Base-by-base conservation (phyloP, 2,113 vertebrate genomes). In the Probosciger aterrimus region DNA sequence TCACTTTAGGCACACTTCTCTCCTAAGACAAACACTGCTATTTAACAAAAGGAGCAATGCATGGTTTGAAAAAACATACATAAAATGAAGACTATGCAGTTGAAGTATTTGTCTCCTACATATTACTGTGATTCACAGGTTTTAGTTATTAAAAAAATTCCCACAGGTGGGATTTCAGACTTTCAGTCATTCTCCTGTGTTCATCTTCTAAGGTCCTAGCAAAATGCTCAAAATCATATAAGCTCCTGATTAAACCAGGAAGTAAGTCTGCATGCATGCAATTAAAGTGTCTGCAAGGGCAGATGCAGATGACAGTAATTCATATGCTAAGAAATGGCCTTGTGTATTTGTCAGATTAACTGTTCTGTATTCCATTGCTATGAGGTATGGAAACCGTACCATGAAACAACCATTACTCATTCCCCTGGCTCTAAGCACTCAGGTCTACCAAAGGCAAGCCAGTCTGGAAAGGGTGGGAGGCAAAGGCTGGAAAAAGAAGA, bases 371-470 rank as follows among this genome's bases (percentile, higher is more conserved):
- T 98, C 97, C 98, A 98, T 96, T 95, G 96, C 96, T 94, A 88
- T 98, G 97, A 98, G 97, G 98, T 97, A 98, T 98, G 98, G 97
- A 98, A 98, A 98, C 96, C 94, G 95, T 95, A 95, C 94, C 94
- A 92, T 97, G 96, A 96, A 97, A 96, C 91, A 96, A 47, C 94
- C 93, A 96, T 97, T 97, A 97, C 88, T 97, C 96, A 98, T 63
- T 96, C 84, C 91, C 93, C 90, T 65, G 44, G 80, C 95, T 86
- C 86, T 79, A 78, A 93, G 98, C 95, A 95, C 64, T 91, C 47
- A 94, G 73, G 70, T 65, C 89, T 92, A 76, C 92, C 86, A 92
- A 93, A 96, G 91, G 93, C 94, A 64, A 55, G 63, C 62, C 90
- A 86, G 93, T 14, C 46, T 88, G 59, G 53, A 75, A 68, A 68